A percentile compares a stretch with the other conserved stretches of the same genome.
These are phyloP conservation scores for Micromesistius poutassou DNA, from an alignment of 2,797 vertebrate species.

Conservation along the genomic window DNA sequence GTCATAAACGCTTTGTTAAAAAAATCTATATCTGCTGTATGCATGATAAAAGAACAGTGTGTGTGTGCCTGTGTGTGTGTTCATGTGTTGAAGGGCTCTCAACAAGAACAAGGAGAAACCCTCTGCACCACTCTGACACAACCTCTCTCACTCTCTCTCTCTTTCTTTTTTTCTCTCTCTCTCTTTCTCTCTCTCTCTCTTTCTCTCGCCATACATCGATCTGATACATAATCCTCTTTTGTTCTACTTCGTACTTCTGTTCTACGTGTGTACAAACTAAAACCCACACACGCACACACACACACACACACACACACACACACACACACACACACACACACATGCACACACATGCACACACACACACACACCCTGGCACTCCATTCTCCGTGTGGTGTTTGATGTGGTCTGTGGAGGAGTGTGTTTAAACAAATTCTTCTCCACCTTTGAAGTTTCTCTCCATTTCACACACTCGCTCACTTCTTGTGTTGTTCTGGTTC, in stretches of 20 bases:
- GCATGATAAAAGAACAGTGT: slow-evolving; percentile 35
- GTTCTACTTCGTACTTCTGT: no score
- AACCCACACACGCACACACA: slow-evolving; percentile 17
- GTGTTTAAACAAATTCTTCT: slow-evolving; percentile 72
- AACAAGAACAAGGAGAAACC: slow-evolving; percentile 48
- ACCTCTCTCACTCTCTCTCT: slow-evolving; percentile 1
- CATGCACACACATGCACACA: slow-evolving; percentile 21
- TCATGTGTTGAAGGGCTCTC: slow-evolving; percentile 51
- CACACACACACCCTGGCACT: slow-evolving; percentile 13
- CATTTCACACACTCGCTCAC: slow-evolving; percentile 56
- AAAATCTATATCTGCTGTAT: slow-evolving; percentile 66
- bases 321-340: slow-evolving; percentile 13
- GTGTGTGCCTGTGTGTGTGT: slow-evolving; percentile 56
- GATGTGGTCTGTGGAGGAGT: slow-evolving; percentile 76
- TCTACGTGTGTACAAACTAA: no score
- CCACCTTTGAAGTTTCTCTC: slow-evolving; percentile 70
- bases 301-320: slow-evolving; percentile 8
- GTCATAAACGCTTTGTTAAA: slow-evolving; percentile 70
- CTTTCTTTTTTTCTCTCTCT: slow-evolving; percentile 34
- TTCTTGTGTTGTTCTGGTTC: neutral
- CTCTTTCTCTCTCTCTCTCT: slow-evolving; percentile 36
- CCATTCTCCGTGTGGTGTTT: slow-evolving; percentile 52
- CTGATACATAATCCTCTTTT: slow-evolving; percentile 59
- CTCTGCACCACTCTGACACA: slow-evolving; percentile 12
- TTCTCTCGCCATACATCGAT: slow-evolving; percentile 18